Percentiles rank a stretch among this genome's conserved stretches.
Conservation (phyloP, 2,888 invertebrate species). For the Smittia aterrima region DNA sequence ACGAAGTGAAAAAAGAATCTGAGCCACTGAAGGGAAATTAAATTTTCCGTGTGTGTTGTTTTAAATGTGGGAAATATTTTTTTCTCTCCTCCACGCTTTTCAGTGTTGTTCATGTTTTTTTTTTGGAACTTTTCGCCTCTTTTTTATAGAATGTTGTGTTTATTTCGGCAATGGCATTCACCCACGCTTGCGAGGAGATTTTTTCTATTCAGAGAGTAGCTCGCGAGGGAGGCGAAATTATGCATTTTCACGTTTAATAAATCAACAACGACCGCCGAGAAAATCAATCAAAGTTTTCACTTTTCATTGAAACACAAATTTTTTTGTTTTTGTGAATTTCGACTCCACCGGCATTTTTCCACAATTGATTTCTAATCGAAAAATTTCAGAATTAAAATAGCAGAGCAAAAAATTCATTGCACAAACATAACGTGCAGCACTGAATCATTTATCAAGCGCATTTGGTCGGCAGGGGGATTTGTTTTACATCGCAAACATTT, state of each 20-base stretch:
- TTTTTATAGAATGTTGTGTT: background rate
- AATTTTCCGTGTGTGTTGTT: conserved; percentile 30
- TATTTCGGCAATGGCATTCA: conserved; percentile 2
- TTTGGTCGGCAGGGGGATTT: conserved; percentile 14
- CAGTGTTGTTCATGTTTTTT: background rate
- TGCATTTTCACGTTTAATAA: conserved; percentile 26
- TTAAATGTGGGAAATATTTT: conserved; percentile 28
- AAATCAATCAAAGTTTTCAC: conserved; percentile 37
- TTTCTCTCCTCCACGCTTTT: background rate
- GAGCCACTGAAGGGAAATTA: conserved; percentile 24
- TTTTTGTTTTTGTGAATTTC: background rate
- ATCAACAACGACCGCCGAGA: background rate
- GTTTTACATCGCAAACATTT: conserved; percentile 23
- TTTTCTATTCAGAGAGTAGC: background rate
- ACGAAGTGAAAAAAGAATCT: background rate
- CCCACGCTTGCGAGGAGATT: background rate
- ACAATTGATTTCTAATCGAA: conserved; percentile 34
- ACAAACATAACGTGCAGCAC: background rate
- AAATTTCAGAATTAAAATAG: background rate
- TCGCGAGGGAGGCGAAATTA: background rate
- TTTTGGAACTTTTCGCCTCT: background rate
- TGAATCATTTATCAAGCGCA: conserved; percentile 37
- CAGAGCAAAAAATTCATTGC: conserved; percentile 6
- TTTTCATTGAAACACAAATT: conserved; percentile 24
- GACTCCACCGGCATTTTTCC: conserved; percentile 6